Percentiles rank a stretch among this genome's conserved stretches.
Conservation (phyloP, 2,797 vertebrate genomes). For the Geotrypetes seraphini region DNA sequence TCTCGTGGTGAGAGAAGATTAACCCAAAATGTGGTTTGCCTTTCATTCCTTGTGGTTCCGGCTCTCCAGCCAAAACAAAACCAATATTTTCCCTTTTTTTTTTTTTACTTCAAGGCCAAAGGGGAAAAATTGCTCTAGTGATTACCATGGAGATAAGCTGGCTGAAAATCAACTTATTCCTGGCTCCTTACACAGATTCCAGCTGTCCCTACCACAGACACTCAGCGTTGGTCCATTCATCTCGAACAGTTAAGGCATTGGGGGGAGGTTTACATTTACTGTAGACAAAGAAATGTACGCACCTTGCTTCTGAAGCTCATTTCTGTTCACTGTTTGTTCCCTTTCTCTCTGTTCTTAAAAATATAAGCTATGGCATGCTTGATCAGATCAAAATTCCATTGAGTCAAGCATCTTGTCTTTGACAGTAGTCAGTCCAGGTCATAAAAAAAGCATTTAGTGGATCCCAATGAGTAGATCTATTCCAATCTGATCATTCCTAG, state of each 20-base stretch:
- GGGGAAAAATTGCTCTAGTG: not conserved
- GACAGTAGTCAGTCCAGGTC: too few species aligned
- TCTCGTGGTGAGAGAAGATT: not conserved
- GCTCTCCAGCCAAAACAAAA: conserved; percentile 29
- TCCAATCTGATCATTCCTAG: too few species aligned
- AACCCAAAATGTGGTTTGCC: conserved; percentile 22
- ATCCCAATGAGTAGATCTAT: too few species aligned
- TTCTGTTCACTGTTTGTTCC: rapidly evolving
- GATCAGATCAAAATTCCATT: not conserved
- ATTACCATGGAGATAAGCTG: not conserved
- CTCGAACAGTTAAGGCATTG: rapidly evolving
- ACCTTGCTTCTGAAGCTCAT: not conserved
- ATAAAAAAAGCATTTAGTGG: too few species aligned
- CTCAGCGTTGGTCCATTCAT: not conserved
- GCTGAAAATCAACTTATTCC: not conserved
- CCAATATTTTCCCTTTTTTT: conserved; percentile 12
- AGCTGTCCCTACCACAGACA: rapidly evolving
- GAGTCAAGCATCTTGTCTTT: not conserved
- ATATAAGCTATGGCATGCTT: not conserved
- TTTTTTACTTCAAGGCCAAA: conserved; percentile 6
- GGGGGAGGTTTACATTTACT: not conserved
- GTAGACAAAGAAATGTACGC: not conserved
- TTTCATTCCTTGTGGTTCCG: conserved; percentile 19
- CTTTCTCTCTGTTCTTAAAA: not conserved
- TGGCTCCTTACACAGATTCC: rapidly evolving